Evolutionary conservation across 2,888 invertebrate species (phyloP).

Genomic region (Drosophila merina): DNA sequence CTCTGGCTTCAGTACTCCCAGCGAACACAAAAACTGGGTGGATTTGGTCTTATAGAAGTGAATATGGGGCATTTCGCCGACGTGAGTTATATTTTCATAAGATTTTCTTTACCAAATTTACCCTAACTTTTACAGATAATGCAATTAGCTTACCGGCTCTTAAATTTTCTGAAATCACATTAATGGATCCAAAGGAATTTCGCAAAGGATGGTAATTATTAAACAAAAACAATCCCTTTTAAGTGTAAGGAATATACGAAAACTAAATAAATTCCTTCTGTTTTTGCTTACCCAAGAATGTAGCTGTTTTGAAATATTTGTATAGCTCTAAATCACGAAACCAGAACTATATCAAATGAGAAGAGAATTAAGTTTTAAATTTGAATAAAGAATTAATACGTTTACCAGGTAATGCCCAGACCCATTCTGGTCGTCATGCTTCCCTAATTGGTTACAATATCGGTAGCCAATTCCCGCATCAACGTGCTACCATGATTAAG

Average conservation of each 20-base stretch:
- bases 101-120: too few species aligned
- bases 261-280: too few species aligned
- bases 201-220: background rate
- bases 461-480: background rate
- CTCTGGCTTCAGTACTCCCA: constrained; percentile 60
- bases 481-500: background rate
- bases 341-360: too few species aligned
- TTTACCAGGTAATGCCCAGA: background rate
- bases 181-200: background rate
- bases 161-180: constrained; percentile 60
- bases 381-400: background rate
- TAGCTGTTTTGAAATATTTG: too few species aligned
- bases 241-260: too few species aligned
- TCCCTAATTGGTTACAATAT: background rate
- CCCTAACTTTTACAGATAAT: constrained; percentile 49
- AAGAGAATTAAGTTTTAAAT: background rate
- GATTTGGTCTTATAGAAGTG: constrained; percentile 50
- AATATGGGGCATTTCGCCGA: constrained; percentile 65
- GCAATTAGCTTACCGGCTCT: constrained; percentile 59
- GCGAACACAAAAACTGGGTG: constrained; percentile 35
- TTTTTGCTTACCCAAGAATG: too few species aligned
- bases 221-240: background rate
- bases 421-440: background rate
- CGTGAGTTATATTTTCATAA: constrained; percentile 31
- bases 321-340: too few species aligned